These are phyloP conservation scores for Atta colombica DNA, from an alignment of 1,140 invertebrate genomes.

Conservation along the genomic window DNA sequence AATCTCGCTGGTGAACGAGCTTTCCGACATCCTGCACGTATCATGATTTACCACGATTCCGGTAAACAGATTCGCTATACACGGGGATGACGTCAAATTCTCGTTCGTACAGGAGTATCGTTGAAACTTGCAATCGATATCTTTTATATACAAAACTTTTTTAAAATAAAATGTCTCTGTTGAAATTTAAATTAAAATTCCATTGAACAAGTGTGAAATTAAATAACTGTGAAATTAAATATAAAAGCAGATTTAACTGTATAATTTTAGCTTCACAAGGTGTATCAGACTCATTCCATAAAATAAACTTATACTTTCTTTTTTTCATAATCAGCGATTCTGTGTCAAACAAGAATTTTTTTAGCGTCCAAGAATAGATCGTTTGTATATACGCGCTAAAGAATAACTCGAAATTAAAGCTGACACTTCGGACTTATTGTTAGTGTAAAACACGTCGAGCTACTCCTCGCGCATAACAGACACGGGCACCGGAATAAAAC, in stretches of 20 bases:
- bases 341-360: not conserved
- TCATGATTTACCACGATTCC: slow-evolving; percentile 21
- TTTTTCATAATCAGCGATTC: not conserved
- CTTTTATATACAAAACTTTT: not conserved
- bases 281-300: not conserved
- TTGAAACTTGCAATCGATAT: not conserved
- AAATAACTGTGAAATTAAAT: not conserved
- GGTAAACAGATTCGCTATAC: slow-evolving; percentile 25
- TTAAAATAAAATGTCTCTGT: not conserved
- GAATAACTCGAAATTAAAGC: slow-evolving; percentile 52
- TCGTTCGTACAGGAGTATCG: not conserved
- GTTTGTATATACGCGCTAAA: slow-evolving; percentile 24
- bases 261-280: not conserved
- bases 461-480: slow-evolving; percentile 53
- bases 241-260: not conserved
- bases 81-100: not conserved
- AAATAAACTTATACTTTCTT: not conserved
- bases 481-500: slow-evolving; percentile 51
- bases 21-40: slow-evolving; percentile 21
- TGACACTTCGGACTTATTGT: slow-evolving; percentile 55
- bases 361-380: not conserved
- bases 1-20: slow-evolving; percentile 1
- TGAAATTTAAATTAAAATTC: slow-evolving; percentile 11
- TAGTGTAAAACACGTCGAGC: slow-evolving; percentile 56
- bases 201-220: not conserved